These are phyloP conservation scores for Eupeodes latifasciatus DNA, from an alignment of 2,888 invertebrate species.

Conservation along the genomic window DNA sequence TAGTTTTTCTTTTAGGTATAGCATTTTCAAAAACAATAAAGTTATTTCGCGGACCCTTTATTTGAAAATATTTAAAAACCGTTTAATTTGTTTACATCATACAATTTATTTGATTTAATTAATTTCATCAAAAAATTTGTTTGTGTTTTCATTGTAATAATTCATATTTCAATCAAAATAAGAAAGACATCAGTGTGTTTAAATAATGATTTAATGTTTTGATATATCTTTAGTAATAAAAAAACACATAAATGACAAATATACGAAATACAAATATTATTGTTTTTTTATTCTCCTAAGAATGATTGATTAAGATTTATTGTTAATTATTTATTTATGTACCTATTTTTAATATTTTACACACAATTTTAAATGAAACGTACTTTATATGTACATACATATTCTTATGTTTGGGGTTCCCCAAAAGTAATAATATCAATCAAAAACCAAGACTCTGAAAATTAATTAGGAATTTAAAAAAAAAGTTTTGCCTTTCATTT, in stretches of 20 bases:
- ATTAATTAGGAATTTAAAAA: not conserved
- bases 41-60: too few relatives aligned
- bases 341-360: not conserved
- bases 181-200: not conserved
- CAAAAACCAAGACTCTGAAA: not conserved
- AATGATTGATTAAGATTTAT: constrained; percentile 5
- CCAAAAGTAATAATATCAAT: not conserved
- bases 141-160: too few relatives aligned
- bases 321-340: not conserved
- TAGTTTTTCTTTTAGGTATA: too few relatives aligned
- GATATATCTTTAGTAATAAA: not conserved
- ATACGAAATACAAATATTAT: not conserved
- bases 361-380: too few relatives aligned
- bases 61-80: too few relatives aligned
- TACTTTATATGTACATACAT: too few relatives aligned
- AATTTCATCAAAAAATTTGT: too few relatives aligned
- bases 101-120: too few relatives aligned
- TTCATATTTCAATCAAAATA: not conserved
- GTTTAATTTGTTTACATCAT: too few relatives aligned
- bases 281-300: not conserved
- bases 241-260: not conserved
- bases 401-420: not conserved
- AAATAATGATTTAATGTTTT: not conserved
- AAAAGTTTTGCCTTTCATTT: too few relatives aligned
- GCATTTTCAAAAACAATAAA: too few relatives aligned